These are phyloP conservation scores for Panurus biarmicus DNA, from an alignment of 2,113 vertebrate genomes.

Conservation along the genomic window DNA sequence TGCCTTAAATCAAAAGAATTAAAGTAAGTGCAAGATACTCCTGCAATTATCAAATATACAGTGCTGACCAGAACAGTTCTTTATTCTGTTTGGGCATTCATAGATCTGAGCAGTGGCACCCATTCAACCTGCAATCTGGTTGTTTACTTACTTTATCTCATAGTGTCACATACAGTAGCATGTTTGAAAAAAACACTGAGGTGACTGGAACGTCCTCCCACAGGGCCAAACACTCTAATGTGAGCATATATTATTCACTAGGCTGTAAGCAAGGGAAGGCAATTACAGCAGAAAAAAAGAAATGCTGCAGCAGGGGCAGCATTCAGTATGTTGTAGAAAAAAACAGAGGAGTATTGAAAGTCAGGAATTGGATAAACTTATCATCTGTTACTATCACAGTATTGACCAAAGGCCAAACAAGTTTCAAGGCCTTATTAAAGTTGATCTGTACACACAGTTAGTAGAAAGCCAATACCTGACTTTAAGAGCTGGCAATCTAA, in stretches of 20 bases:
- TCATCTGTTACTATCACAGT: not conserved
- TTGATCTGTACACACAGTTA: constrained; percentile 8
- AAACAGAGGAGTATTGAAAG: not conserved
- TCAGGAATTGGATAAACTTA: not conserved
- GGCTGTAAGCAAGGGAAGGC: constrained; percentile 44
- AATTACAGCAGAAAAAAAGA: constrained; percentile 44
- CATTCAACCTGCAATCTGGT: not conserved
- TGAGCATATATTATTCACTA: constrained; percentile 64
- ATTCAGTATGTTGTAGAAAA: not conserved
- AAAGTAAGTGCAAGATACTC: not conserved
- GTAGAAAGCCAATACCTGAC: constrained; percentile 20
- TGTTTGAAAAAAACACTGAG: constrained; percentile 26
- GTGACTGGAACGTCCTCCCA: constrained; percentile 56
- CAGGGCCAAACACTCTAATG: constrained; percentile 55
- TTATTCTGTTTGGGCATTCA: not conserved
- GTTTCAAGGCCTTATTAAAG: constrained; percentile 12
- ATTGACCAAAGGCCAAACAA: constrained; percentile 21
- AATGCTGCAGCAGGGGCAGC: not conserved
- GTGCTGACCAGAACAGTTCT: not conserved
- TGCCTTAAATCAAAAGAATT: not conserved
- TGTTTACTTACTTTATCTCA: constrained; percentile 55
- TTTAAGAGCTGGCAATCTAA: constrained; percentile 41
- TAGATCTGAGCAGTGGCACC: not conserved
- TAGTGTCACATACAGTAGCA: constrained; percentile 50
- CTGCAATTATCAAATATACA: not conserved